Conservation (phyloP, 2,888 invertebrate genomes). For the Drosophila colorata region DNA sequence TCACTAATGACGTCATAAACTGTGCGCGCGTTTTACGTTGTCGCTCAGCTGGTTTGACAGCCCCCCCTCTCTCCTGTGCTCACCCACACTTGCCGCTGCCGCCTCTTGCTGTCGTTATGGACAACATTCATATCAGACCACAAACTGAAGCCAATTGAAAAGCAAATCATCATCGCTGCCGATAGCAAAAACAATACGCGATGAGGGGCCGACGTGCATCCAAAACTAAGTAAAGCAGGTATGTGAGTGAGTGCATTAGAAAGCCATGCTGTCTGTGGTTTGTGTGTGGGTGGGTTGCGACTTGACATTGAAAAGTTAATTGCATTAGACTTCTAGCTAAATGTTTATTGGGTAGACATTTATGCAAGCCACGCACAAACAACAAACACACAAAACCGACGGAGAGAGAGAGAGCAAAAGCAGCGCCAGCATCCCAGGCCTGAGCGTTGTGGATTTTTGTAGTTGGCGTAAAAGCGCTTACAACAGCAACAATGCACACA, state of each 20-base stretch:
- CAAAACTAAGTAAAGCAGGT: constrained; percentile 35
- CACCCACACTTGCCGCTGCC: constrained; percentile 28
- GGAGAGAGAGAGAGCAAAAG: constrained; percentile 15
- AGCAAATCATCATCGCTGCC: constrained; percentile 47
- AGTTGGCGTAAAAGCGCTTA: constrained; percentile 68
- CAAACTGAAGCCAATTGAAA: constrained; percentile 45
- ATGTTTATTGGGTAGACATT: constrained; percentile 67
- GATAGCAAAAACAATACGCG: constrained; percentile 33
- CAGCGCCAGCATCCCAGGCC: constrained; percentile 47
- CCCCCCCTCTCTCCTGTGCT: constrained; percentile 31
- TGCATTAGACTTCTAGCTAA: constrained; percentile 50
- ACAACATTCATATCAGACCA: constrained; percentile 64
- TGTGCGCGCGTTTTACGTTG: constrained; percentile 30
- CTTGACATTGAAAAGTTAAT: constrained; percentile 72
- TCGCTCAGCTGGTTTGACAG: constrained; percentile 62
- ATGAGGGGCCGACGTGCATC: constrained; percentile 51
- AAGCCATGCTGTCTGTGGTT: constrained; percentile 48
- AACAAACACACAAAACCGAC: constrained; percentile 25
- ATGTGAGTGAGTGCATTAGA: constrained; percentile 46
- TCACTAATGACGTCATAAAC: constrained; percentile 51
- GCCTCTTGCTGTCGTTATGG: constrained; percentile 50
- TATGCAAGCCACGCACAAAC: constrained; percentile 72
- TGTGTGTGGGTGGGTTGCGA: constrained; percentile 44
- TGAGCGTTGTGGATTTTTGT: constrained; percentile 49
- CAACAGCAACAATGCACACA: constrained; percentile 58